Base-by-base conservation (phyloP, 2,113 vertebrate species). In the Xiphophorus couchianus region DNA sequence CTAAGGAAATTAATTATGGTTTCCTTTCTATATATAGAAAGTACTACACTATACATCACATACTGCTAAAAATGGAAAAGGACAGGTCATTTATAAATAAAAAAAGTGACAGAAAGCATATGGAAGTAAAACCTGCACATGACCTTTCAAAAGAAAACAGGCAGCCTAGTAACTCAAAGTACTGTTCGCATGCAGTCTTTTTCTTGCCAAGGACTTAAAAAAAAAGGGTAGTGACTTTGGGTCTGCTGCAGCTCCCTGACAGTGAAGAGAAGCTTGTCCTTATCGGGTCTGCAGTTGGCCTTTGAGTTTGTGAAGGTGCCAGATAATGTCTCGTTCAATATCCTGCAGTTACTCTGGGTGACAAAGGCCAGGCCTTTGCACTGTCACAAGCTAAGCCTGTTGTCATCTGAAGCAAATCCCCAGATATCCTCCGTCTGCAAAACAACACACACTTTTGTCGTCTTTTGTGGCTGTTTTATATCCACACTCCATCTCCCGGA, bases 331-430 rank as follows among this genome's bases (percentile, higher is more conserved):
- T 84, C 4, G 42, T 73, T 78, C 82, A 81, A 84, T 82, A 84
- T 84, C 89, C 81, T 80, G 81, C 76, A 79, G 83, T 86, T 75
- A 83, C 83, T 90, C 81, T 58, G 65, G 69, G 83, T 91, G 91
- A 94, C 88, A 90, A 74, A 91, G 88, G 77, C 74, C 90, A 94
- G 92, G 75, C 70, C 88, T 86, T 75, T 66, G 74, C 86, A 82
- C 81, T 85, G 91, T 93, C 88, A 86, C 86, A 12, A 69, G 71
- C 69, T 87, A 91, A 92, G 85, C 81, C 78, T 77, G 77, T 85
- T 85, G 85, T 87, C 85, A 79, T 90, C 87, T 86, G 77, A 81
- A 76, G 73, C 77, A 85, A 85, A 89, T 84, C 79, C 81, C 79
- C 80, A 82, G 73, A 82, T 81, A 84, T 71, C 74, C 76, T 69